A percentile compares a stretch with the other conserved stretches of the same genome.
phyloP scores from a whole-genome alignment of 1,140 invertebrate species.

The Drosophila asahinai region DNA sequence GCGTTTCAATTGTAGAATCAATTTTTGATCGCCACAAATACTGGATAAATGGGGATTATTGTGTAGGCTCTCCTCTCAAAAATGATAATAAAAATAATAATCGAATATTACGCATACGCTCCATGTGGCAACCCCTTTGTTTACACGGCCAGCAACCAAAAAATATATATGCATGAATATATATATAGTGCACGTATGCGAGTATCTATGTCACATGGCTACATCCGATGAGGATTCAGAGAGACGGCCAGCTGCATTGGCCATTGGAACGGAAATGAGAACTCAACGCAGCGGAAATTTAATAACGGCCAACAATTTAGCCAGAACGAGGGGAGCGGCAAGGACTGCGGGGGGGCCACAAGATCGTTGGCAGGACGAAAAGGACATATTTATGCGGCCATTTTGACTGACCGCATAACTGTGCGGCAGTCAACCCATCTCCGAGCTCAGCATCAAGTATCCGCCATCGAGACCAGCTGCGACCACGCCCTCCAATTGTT shows the following conservation, averaged over 20 bases:
- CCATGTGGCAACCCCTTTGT: slow-evolving; percentile 34
- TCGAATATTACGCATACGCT: slow-evolving; percentile 70
- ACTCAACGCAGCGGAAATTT: slow-evolving; percentile 82
- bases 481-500: slow-evolving; percentile 63
- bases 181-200: slow-evolving; percentile 12
- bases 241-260: slow-evolving; percentile 72
- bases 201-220: slow-evolving; percentile 65
- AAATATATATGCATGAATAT: slow-evolving; percentile 3
- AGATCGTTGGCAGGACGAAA: slow-evolving; percentile 46
- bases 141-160: slow-evolving; percentile 18
- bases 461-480: slow-evolving; percentile 42
- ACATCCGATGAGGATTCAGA: slow-evolving; percentile 68
- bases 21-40: slow-evolving; percentile 67
- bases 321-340: slow-evolving; percentile 13
- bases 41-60: slow-evolving; percentile 44
- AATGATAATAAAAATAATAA: slow-evolving; percentile 66
- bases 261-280: slow-evolving; percentile 82
- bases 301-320: slow-evolving; percentile 82
- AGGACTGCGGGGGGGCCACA: slow-evolving; percentile 11
- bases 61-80: slow-evolving; percentile 46
- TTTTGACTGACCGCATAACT: slow-evolving; percentile 74
- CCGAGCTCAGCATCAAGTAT: slow-evolving; percentile 8
- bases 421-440: slow-evolving; percentile 46
- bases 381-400: slow-evolving; percentile 82
- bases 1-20: slow-evolving; percentile 54